These are phyloP conservation scores for Mormoops blainvillei DNA, from an alignment of 2,113 vertebrate species.

Conservation along the genomic window DNA sequence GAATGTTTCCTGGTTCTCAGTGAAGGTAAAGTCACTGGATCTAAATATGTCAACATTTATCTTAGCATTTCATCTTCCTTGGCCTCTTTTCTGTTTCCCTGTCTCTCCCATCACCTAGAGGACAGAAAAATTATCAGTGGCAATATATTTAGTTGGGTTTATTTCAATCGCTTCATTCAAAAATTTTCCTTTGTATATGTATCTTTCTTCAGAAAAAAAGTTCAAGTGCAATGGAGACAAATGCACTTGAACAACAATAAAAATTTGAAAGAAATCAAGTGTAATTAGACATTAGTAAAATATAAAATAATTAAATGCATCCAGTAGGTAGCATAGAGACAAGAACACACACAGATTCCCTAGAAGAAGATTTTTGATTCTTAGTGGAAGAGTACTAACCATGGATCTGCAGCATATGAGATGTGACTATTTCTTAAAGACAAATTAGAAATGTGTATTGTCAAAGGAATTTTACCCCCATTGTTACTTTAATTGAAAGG, in stretches of 20 bases:
- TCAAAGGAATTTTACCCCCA: not conserved
- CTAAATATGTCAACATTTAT: not conserved
- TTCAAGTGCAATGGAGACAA: not conserved
- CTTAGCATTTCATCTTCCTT: not conserved
- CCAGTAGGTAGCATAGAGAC: not conserved
- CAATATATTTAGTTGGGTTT: not conserved
- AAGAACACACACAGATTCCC: not conserved
- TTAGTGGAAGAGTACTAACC: not conserved
- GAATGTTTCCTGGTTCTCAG: not conserved
- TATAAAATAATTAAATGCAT: conserved; percentile 20
- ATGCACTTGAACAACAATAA: not conserved
- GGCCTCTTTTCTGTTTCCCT: not conserved
- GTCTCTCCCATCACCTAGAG: not conserved
- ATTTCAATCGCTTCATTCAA: not conserved
- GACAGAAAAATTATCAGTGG: not conserved
- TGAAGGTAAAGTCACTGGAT: not conserved
- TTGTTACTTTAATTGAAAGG: not conserved
- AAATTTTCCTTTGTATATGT: not conserved
- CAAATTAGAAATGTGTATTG: not conserved
- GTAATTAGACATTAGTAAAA: not conserved
- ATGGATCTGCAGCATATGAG: not conserved
- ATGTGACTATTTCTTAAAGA: not conserved
- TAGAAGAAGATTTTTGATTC: not conserved
- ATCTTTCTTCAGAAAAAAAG: not conserved
- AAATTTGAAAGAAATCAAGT: not conserved